Base-by-base conservation (phyloP, 2,797 vertebrate genomes). In the Bufotes viridis region DNA sequence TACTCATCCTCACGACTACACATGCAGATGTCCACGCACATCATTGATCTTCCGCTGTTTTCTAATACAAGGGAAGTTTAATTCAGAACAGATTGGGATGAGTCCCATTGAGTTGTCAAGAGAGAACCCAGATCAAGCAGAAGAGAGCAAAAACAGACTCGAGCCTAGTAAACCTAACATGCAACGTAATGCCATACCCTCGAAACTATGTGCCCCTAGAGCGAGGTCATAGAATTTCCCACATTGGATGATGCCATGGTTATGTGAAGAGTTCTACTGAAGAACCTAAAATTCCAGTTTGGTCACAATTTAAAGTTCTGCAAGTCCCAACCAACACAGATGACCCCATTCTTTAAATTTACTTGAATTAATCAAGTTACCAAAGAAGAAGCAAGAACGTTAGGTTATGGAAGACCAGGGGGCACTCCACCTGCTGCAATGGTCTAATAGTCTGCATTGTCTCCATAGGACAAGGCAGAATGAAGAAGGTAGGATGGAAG, bases 11-110 rank as follows among this genome's bases (percentile, higher is more conserved):
- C 55, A 42, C 7, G 42, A 67, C 80, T 34, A 34, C 49, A 69
- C 34, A 58, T 53, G 53, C 87, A 88, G 87, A 88, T 84, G 87
- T 49, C 74, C 70, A 34, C 2, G 26, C 58, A 42, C 69, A n/a
- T 34, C 70, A 60, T 82, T 82, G 80, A 87, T 87, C 22, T 87
- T 78, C 74, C 55, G 15, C 18, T 63, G 20, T 61, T 81, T 51
- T 81, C 57, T 42, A 84, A 58, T 57, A 81, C 55, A 81, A 57
- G 61, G 67, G 55, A n/a, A 26, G 55, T 49, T 82, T 82, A 87
- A 87, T 87, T 65, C 24, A 76, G 61, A 86, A 79, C 84, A 79
- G 75, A 86, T 79, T 86, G 34, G 83, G 83, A 63, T 17, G 60
- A 24, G 72, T 49, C 70, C 83, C 51, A 7, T 63, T 18, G 29